Conservation (phyloP, 2,113 vertebrate genomes). For the Datnioides undecimradiatus region DNA sequence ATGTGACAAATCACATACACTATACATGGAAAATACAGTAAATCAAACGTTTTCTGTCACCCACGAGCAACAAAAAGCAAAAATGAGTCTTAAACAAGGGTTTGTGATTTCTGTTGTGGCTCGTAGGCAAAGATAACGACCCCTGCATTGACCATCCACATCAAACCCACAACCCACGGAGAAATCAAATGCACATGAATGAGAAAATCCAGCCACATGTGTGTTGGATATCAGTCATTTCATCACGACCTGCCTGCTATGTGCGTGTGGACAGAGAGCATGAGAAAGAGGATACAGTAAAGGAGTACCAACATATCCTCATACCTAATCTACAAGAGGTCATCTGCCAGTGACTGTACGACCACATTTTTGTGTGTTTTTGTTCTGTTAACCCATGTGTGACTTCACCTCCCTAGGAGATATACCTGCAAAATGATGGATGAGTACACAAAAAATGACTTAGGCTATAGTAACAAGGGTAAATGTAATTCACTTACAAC, state of each 20-base stretch:
- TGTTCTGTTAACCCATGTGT: neutral
- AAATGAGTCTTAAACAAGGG: neutral
- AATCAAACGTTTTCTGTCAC: neutral
- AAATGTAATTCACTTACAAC: too few relatives aligned
- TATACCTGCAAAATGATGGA: too few relatives aligned
- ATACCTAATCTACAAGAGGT: too few relatives aligned
- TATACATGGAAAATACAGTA: neutral
- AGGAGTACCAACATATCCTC: too few relatives aligned
- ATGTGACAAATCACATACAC: neutral
- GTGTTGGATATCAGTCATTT: conserved; percentile 3
- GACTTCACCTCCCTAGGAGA: neutral
- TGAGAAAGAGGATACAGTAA: neutral
- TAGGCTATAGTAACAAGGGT: too few relatives aligned
- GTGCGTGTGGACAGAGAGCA: neutral
- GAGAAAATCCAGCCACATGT: conserved; percentile 4
- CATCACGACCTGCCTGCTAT: conserved; percentile 15
- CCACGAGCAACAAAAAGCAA: neutral
- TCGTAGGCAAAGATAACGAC: neutral
- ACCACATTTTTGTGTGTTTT: too few relatives aligned
- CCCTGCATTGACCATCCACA: neutral
- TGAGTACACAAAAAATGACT: too few relatives aligned
- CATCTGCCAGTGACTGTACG: too few relatives aligned
- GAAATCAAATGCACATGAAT: conserved; percentile 16
- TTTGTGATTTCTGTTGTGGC: neutral
- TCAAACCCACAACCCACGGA: neutral